Evolutionary conservation across 2,888 invertebrate species (phyloP).

Genomic region (Cerastis leucographa): DNA sequence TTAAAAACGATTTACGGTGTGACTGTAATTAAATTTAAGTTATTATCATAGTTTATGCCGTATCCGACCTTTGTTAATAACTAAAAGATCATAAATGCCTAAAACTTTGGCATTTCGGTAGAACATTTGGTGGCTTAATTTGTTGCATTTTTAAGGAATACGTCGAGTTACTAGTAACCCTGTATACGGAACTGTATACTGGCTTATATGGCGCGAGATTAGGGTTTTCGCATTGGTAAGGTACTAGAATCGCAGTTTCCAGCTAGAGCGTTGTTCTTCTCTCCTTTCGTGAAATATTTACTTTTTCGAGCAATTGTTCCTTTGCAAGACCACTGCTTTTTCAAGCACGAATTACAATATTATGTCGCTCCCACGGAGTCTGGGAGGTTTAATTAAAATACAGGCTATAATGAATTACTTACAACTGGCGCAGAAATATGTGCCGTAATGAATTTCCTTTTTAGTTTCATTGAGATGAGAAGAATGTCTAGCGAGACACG

Average conservation of each 20-base stretch:
- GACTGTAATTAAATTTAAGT: no score
- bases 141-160: no score
- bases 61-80: no score
- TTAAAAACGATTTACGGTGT: no score
- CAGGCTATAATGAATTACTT: slow-evolving; percentile 51
- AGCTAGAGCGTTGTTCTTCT: neutral
- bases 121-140: no score
- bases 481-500: neutral
- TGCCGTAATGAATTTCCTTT: slow-evolving; percentile 39
- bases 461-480: slow-evolving; percentile 24
- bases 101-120: no score
- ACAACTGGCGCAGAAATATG: slow-evolving; percentile 54
- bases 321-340: slow-evolving; percentile 37
- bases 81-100: no score
- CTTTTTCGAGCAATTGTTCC: slow-evolving; percentile 9
- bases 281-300: slow-evolving; percentile 7
- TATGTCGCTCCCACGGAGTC: slow-evolving; percentile 38
- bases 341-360: slow-evolving; percentile 48
- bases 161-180: no score
- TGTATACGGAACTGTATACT: neutral
- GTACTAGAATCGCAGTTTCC: neutral
- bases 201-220: neutral
- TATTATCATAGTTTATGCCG: no score
- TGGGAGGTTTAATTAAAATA: slow-evolving; percentile 57
- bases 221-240: neutral